Conservation (phyloP, 2,888 invertebrate genomes). For the Leucophenga montana region DNA sequence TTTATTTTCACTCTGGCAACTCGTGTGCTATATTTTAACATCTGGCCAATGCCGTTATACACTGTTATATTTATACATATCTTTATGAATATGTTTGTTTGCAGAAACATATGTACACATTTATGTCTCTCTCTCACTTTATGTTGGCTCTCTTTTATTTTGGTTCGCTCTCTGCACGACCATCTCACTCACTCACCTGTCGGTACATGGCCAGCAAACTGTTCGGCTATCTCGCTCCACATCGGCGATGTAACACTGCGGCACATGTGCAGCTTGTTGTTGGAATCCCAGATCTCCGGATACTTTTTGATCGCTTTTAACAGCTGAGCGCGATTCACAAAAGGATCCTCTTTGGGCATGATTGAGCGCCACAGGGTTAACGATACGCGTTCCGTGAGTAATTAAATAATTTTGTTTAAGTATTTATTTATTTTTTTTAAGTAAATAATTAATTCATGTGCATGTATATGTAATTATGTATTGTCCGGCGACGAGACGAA, state of each 20-base stretch:
- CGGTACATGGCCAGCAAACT: conserved; percentile 70
- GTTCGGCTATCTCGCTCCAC: conserved; percentile 71
- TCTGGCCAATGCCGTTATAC: no score
- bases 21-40: conserved; percentile 23
- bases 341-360: conserved; percentile 70
- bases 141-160: not conserved
- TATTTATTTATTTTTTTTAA: not conserved
- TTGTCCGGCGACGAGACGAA: conserved; percentile 2
- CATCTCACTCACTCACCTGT: conserved; percentile 58
- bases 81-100: not conserved
- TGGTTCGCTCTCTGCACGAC: conserved; percentile 19
- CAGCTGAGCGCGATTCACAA: conserved; percentile 69
- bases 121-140: no score
- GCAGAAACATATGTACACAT: conserved; percentile 30
- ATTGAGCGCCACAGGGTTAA: not conserved
- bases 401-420: not conserved
- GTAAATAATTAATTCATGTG: not conserved
- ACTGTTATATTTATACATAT: not conserved
- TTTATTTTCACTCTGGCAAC: conserved; percentile 29
- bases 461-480: not conserved
- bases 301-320: conserved; percentile 70
- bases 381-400: no score
- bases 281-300: conserved; percentile 70
- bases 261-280: conserved; percentile 69
- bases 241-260: conserved; percentile 70